These are phyloP conservation scores for Mantis religiosa DNA, from an alignment of 2,888 invertebrate genomes.

Conservation along the genomic window DNA sequence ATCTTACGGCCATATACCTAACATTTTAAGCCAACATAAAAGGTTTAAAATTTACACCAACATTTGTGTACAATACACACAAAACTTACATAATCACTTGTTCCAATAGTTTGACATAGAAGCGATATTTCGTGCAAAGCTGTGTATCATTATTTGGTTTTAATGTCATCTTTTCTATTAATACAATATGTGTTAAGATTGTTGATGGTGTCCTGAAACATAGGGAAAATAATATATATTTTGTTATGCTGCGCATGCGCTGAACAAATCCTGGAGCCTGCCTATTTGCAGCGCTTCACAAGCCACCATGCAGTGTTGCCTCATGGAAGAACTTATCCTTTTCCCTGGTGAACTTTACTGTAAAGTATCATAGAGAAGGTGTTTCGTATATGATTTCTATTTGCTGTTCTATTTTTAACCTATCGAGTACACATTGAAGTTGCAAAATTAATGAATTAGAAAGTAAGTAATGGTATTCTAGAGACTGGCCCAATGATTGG, in stretches of 20 bases:
- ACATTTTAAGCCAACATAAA: background rate
- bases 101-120: background rate
- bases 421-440: too few species aligned
- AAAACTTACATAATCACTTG: background rate
- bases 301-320: background rate
- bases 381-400: too few species aligned
- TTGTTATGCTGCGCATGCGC: background rate
- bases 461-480: too few species aligned
- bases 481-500: too few species aligned
- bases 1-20: background rate
- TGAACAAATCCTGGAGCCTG: background rate
- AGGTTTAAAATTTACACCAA: background rate
- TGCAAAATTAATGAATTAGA: too few species aligned
- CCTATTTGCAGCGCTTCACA: background rate
- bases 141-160: background rate
- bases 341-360: background rate
- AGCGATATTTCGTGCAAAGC: background rate
- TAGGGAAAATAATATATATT: background rate
- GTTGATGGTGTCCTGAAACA: background rate
- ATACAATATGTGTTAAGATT: background rate
- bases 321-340: background rate
- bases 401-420: too few species aligned
- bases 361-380: too few species aligned
- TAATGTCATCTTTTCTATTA: background rate
- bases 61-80: background rate